Evolutionary conservation across 2,113 vertebrate genomes (phyloP).

Genomic region (Pluvianellus socialis): DNA sequence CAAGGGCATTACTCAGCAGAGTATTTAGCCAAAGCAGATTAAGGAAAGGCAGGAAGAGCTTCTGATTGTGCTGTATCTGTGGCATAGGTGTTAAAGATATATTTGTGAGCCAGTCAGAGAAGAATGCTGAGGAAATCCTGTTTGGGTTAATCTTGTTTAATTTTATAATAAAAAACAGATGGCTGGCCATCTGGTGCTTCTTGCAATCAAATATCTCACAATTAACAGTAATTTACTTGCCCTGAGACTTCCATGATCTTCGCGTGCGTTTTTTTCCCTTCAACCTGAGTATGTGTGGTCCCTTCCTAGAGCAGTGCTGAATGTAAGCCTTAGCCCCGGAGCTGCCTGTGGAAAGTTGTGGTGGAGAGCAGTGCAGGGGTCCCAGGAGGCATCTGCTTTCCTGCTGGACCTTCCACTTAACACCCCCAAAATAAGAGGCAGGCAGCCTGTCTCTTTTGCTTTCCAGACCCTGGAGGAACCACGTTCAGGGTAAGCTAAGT

Average conservation of each 20-base stretch:
- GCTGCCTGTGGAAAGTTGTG: not conserved
- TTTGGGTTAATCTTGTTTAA: constrained; percentile 68
- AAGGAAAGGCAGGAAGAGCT: constrained; percentile 22
- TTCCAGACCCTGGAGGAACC: not conserved
- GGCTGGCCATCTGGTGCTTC: constrained; percentile 60
- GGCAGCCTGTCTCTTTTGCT: not conserved
- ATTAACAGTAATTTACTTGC: constrained; percentile 68
- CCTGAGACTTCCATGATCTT: constrained; percentile 42
- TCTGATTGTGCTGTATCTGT: constrained; percentile 20
- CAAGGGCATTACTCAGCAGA: not conserved
- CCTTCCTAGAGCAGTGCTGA: not conserved
- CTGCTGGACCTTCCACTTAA: not conserved
- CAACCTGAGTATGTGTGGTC: constrained; percentile 55
- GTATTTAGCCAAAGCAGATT: not conserved
- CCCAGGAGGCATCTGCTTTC: not conserved
- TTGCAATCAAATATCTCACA: constrained; percentile 69
- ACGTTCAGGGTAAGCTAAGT: not conserved
- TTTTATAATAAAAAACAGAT: constrained; percentile 68
- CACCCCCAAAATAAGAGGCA: not conserved
- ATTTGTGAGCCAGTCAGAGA: constrained; percentile 53
- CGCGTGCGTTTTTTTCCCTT: not conserved
- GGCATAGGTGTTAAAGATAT: constrained; percentile 48
- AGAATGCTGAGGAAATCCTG: constrained; percentile 64
- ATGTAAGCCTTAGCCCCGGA: not conserved
- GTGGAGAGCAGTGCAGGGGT: not conserved